phyloP scores from a whole-genome alignment of 23 tunicate genomes.

The Halocynthia roretzi region DNA sequence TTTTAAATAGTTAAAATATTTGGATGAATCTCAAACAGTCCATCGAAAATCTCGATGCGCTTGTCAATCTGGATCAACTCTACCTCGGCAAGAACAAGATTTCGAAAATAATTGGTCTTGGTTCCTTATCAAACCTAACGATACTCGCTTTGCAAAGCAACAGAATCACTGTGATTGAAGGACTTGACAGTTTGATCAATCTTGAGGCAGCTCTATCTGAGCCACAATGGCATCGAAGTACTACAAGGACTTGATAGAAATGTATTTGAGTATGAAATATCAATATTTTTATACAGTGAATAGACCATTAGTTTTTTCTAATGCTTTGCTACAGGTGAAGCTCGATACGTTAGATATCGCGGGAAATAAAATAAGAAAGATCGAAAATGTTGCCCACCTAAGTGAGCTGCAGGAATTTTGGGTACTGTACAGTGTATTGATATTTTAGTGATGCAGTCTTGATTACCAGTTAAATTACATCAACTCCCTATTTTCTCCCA shows the following conservation, averaged over 20 bases:
- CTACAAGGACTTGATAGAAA: conserved; percentile 73
- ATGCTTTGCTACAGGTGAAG: conserved; percentile 29
- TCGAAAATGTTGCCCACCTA: conserved; percentile 73
- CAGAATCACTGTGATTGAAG: conserved; percentile 65
- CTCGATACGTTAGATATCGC: conserved; percentile 82
- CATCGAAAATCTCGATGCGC: conserved; percentile 59
- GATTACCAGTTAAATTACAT: not conserved
- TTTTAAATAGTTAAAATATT: not conserved
- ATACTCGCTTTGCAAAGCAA: conserved; percentile 84
- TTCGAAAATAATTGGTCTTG: conserved; percentile 47
- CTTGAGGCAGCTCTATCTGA: conserved; percentile 55
- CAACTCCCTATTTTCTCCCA: not conserved
- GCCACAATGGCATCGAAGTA: conserved; percentile 65
- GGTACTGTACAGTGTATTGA: conserved; percentile 22
- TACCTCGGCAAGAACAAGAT: conserved; percentile 95
- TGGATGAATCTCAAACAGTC: conserved; percentile 22
- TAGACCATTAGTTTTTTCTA: not conserved
- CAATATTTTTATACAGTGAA: not conserved
- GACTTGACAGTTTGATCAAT: conserved; percentile 47
- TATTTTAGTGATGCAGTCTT: not conserved
- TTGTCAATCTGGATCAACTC: conserved; percentile 56
- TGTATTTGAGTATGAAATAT: conserved; percentile 31
- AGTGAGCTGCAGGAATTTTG: conserved; percentile 81
- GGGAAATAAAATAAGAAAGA: conserved; percentile 54
- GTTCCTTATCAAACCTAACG: conserved; percentile 32